Evolutionary conservation across 2,888 invertebrate species (phyloP).

Genomic region (Philhelius pedissequus): DNA sequence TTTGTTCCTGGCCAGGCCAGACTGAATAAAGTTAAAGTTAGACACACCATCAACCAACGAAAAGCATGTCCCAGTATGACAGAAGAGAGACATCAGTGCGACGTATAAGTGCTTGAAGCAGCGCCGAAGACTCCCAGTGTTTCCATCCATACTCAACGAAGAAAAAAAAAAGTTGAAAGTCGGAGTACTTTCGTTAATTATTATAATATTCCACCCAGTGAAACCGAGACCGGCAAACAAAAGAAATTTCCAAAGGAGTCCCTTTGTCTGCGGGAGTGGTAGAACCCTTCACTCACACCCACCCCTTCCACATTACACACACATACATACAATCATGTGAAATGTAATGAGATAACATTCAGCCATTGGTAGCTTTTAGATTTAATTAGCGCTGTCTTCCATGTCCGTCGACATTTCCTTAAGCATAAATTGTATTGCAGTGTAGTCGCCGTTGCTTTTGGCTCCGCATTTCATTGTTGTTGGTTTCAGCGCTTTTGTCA

Average conservation of each 20-base stretch:
- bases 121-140: not conserved
- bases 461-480: constrained; percentile 9
- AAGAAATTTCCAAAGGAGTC: constrained; percentile 41
- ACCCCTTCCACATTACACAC: not conserved
- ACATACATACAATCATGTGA: not conserved
- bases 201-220: constrained; percentile 43
- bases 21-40: constrained; percentile 22
- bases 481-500: not conserved
- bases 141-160: not conserved
- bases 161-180: constrained; percentile 10
- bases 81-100: constrained; percentile 27
- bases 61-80: constrained; percentile 19
- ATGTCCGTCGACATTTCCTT: constrained; percentile 67
- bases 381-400: constrained; percentile 67
- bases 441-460: constrained; percentile 2
- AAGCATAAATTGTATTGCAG: constrained; percentile 47
- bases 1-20: constrained; percentile 1
- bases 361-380: constrained; percentile 46
- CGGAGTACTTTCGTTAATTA: constrained; percentile 65
- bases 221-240: constrained; percentile 41
- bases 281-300: not conserved
- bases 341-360: constrained; percentile 33
- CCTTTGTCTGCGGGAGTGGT: constrained; percentile 12
- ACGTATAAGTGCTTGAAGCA: constrained; percentile 17
- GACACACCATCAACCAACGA: constrained; percentile 14